These are phyloP conservation scores for Tetheella fluctuosa DNA, from an alignment of 2,888 invertebrate species.

Conservation along the genomic window DNA sequence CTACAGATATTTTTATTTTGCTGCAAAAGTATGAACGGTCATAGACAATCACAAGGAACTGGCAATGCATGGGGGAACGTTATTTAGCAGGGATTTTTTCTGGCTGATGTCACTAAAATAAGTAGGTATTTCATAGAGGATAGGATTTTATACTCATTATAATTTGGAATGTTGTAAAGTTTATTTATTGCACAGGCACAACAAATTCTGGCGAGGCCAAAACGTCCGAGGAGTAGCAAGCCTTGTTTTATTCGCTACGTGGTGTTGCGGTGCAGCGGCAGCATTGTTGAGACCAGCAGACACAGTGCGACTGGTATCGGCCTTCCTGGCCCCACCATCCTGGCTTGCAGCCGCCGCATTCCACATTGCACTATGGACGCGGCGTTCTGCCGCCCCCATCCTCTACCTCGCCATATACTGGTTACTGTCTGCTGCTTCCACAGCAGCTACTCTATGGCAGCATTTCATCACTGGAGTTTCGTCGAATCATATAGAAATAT, in stretches of 20 bases:
- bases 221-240: constrained; percentile 67
- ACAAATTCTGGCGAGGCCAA: constrained; percentile 68
- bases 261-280: constrained; percentile 66
- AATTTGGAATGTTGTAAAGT: not conserved
- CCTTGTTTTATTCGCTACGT: constrained; percentile 55
- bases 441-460: constrained; percentile 61
- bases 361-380: constrained; percentile 69
- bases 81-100: too few relatives aligned
- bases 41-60: too few relatives aligned
- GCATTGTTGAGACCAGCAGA: constrained; percentile 57
- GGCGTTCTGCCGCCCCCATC: constrained; percentile 68
- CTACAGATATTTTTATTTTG: too few relatives aligned
- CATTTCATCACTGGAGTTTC: constrained; percentile 43
- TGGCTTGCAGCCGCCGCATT: constrained; percentile 74
- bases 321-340: constrained; percentile 64
- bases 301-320: constrained; percentile 60
- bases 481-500: constrained; percentile 55
- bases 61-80: too few relatives aligned
- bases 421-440: constrained; percentile 62
- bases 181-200: constrained; percentile 16
- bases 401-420: constrained; percentile 78
- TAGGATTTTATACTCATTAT: not conserved
- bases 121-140: not conserved
- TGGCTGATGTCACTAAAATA: too few relatives aligned
- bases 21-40: too few relatives aligned